Evolutionary conservation across 2,888 invertebrate species (phyloP), one percentile per base, ranked within the genome.

Genomic region (Tholera decimalis): DNA sequence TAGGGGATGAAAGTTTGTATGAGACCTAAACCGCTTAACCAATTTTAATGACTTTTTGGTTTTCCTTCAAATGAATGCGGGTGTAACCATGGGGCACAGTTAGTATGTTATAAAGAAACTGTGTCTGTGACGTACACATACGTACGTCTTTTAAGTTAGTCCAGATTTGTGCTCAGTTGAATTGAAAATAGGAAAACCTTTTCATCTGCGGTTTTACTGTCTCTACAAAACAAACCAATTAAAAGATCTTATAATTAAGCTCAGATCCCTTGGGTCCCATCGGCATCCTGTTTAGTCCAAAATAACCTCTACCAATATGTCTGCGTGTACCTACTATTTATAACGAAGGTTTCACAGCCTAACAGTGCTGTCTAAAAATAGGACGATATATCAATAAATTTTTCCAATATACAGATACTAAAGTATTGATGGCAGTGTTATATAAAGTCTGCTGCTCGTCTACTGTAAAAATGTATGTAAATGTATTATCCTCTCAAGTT

Each of bases 241-340:
- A 46, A 28, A 46, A 26, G 11, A 28, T 28, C n/a, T 46, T 18
- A 26, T 46, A 24, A 46, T 46, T 26, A 28, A 46, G 18, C 4
- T 26, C 9, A 46, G 11, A 28, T 46, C 26, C 9, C 9, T 11
- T 8, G 24, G 22, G 30, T 15, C 1, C 5, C 15, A 22, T 24
- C 18, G 9, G 35, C 18, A 18, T 55, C 9, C 7, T 13, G 0
- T 28, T 22, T 5, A 46, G 20, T 44, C 28, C 26, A 11, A 58
- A 43, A 33, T 22, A 41, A 9, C 26, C 33, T 35, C 5, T 22
- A 20, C 18, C 39, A 15, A 33, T 22, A 20, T 35, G 47, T 35
- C 22, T 33, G 20, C 26, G 26, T 26, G 15, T 37, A 24, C 43
- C 5, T 13, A 33, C 15, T 65, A 46, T 65, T 41, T 49, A n/a